Percentiles rank a stretch among this genome's conserved stretches.
These are phyloP conservation scores for Platypus cylindrus DNA, from an alignment of 2,888 invertebrate genomes.

Conservation along the genomic window DNA sequence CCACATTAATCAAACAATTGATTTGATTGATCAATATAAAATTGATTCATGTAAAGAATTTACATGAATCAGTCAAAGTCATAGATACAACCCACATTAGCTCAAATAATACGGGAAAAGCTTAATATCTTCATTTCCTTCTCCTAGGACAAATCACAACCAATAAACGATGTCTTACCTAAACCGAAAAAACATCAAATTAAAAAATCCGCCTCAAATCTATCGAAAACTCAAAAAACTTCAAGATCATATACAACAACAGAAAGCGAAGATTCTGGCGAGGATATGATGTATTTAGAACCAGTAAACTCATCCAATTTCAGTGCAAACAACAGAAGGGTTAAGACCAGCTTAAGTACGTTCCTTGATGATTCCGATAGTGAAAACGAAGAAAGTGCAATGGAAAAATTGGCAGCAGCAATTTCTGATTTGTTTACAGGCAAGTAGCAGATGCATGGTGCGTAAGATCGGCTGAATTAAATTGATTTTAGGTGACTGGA, in stretches of 20 bases:
- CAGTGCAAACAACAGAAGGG: slow-evolving; percentile 22
- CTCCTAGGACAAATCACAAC: slow-evolving; percentile 29
- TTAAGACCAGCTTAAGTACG: slow-evolving; percentile 42
- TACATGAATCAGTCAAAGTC: too few relatives aligned
- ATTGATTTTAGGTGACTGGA: slow-evolving; percentile 31
- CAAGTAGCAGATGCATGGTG: slow-evolving; percentile 25
- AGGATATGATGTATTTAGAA: slow-evolving; percentile 35
- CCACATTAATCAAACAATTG: too few relatives aligned
- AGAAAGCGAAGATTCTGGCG: slow-evolving; percentile 32
- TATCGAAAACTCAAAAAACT: slow-evolving; percentile 19
- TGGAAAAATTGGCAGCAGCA: slow-evolving; percentile 59
- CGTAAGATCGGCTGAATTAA: neutral
- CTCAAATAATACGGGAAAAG: too few relatives aligned
- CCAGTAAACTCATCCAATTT: slow-evolving; percentile 27
- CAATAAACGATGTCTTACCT: slow-evolving; percentile 23
- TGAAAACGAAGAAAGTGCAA: slow-evolving; percentile 56
- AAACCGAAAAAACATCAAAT: slow-evolving; percentile 22
- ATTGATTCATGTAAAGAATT: too few relatives aligned
- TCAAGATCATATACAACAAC: slow-evolving; percentile 27
- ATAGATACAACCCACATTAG: too few relatives aligned
- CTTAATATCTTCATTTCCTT: too few relatives aligned
- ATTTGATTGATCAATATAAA: too few relatives aligned
- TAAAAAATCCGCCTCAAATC: slow-evolving; percentile 9
- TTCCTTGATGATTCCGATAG: slow-evolving; percentile 54
- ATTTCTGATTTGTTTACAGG: slow-evolving; percentile 67